phyloP scores from a whole-genome alignment of 1,140 invertebrate species.

The Drosophila leontia region DNA sequence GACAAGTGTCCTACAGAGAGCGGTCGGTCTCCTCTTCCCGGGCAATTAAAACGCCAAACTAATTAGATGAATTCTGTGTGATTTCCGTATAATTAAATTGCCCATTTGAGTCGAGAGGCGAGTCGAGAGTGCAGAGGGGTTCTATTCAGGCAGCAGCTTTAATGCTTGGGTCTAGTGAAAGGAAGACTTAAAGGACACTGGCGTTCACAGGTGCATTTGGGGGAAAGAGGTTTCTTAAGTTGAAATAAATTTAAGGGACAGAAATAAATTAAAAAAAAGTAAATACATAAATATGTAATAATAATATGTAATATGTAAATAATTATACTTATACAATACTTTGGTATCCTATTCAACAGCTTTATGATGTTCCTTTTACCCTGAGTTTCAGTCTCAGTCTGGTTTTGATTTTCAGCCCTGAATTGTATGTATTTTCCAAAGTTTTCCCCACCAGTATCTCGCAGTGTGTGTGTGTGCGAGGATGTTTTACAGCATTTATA shows the following conservation, averaged over 20 bases:
- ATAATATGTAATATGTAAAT: too few relatives aligned
- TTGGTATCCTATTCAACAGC: background rate
- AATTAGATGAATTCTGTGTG: slow-evolving; percentile 82
- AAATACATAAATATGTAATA: too few relatives aligned
- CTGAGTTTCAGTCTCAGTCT: too few relatives aligned
- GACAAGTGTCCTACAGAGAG: slow-evolving; percentile 42
- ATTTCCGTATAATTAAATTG: slow-evolving; percentile 82
- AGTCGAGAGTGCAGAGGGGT: background rate
- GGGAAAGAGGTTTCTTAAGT: too few relatives aligned
- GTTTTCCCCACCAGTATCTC: background rate
- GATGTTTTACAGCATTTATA: slow-evolving; percentile 63
- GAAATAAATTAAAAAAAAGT: too few relatives aligned
- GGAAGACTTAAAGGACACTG: slow-evolving; percentile 2
- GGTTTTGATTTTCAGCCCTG: background rate
- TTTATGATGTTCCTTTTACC: too few relatives aligned
- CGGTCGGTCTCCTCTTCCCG: slow-evolving; percentile 36
- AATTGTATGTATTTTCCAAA: background rate
- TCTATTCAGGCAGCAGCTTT: slow-evolving; percentile 26
- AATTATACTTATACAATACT: too few relatives aligned
- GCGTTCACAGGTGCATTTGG: background rate
- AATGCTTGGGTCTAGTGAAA: background rate
- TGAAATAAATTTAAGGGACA: background rate
- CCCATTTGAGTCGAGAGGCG: slow-evolving; percentile 64
- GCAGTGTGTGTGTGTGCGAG: slow-evolving; percentile 19
- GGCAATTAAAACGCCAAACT: slow-evolving; percentile 80